These are phyloP conservation scores for Alosa alosa DNA, from an alignment of 2,113 vertebrate species.

Conservation along the genomic window DNA sequence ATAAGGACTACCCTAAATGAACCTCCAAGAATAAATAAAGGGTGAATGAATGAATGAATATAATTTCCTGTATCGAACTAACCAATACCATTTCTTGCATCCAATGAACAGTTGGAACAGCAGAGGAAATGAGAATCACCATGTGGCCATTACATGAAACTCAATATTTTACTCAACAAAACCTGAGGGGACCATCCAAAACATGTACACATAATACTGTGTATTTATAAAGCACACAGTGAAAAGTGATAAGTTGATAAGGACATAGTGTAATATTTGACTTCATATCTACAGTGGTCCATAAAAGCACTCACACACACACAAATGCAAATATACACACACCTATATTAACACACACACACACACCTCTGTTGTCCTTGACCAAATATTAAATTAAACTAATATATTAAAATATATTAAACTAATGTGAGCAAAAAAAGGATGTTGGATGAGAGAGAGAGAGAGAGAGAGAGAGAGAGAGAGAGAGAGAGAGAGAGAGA, in stretches of 20 bases:
- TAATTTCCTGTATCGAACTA: background rate
- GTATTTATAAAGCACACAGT: background rate
- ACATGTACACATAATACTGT: background rate
- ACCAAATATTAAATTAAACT: background rate
- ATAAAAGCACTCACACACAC: constrained; percentile 8
- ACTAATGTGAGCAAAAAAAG: background rate
- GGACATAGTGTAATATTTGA: background rate
- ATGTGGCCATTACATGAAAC: background rate
- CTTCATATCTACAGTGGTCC: background rate
- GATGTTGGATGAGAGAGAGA: background rate
- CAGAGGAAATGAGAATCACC: background rate
- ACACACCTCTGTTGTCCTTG: background rate
- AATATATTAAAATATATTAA: too few relatives aligned
- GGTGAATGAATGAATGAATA: background rate
- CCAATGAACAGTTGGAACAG: background rate
- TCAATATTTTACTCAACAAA: background rate
- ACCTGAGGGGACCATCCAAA: background rate
- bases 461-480: background rate
- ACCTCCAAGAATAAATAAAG: too few relatives aligned
- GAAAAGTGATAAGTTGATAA: background rate
- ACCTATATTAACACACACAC: background rate
- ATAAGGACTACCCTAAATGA: too few relatives aligned
- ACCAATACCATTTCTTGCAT: constrained; percentile 6
- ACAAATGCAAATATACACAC: background rate
- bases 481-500: background rate